phyloP scores from a whole-genome alignment of 2,797 vertebrate species.

The Vireo griseus region DNA sequence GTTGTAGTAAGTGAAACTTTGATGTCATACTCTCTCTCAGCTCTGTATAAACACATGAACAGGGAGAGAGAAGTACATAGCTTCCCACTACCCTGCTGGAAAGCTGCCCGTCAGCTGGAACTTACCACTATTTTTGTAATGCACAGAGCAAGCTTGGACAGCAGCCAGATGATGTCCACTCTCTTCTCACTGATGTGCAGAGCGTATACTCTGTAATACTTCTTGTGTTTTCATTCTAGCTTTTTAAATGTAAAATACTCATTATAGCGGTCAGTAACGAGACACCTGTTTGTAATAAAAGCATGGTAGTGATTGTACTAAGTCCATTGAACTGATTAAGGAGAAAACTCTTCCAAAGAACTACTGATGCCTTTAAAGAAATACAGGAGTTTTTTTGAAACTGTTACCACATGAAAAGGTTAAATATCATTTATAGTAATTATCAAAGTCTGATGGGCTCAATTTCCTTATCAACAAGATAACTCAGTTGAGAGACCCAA shows the following conservation, averaged over 20 bases:
- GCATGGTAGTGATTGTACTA: not conserved
- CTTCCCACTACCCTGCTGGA: not conserved
- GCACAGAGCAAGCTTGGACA: not conserved
- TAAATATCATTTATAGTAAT: not conserved
- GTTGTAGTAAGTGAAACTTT: not conserved
- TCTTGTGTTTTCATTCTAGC: not conserved
- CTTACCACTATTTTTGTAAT: not conserved
- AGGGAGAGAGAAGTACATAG: not conserved
- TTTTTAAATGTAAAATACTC: not conserved
- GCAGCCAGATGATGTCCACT: not conserved
- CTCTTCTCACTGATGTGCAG: not conserved
- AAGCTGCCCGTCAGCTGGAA: not conserved
- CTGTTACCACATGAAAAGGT: not conserved
- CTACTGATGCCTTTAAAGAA: not conserved
- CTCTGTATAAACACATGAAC: not conserved
- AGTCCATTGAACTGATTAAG: not conserved
- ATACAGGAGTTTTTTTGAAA: not conserved
- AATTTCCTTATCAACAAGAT: not conserved
- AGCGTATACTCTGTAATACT: not conserved
- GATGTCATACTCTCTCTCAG: not conserved
- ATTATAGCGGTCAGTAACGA: not conserved
- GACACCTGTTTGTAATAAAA: not conserved
- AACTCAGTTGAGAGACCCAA: not conserved
- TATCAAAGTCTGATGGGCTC: not conserved
- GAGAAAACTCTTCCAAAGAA: not conserved